phyloP scores from a whole-genome alignment of 2,113 vertebrate genomes.

The Sarotherodon lohbergeri region DNA sequence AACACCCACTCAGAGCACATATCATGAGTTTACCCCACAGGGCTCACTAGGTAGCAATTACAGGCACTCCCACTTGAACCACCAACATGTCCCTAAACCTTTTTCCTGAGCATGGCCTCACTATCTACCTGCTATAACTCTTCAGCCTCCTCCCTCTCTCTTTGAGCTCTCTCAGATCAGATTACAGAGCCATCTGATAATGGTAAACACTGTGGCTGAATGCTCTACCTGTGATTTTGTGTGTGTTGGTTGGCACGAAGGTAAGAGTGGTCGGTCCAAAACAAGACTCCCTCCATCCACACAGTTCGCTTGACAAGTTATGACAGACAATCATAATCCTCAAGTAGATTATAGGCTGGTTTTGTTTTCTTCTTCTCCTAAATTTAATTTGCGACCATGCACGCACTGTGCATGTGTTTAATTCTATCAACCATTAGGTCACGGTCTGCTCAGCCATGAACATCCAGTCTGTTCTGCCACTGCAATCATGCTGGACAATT shows the following conservation, averaged over 20 bases:
- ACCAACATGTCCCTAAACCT: not conserved
- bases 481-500: not conserved
- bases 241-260: not conserved
- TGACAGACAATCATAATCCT: not conserved
- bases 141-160: not conserved
- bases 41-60: slow-evolving; percentile 45
- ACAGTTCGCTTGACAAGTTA: not conserved
- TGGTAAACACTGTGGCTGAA: slow-evolving; percentile 34
- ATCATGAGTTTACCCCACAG: slow-evolving; percentile 6
- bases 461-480: slow-evolving; percentile 3
- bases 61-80: slow-evolving; percentile 2
- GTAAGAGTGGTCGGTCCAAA: not conserved
- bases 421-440: slow-evolving; percentile 35
- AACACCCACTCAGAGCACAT: slow-evolving; percentile 2
- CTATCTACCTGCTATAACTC: not conserved
- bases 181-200: slow-evolving; percentile 57
- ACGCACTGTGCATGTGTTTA: slow-evolving; percentile 20
- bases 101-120: slow-evolving; percentile 11
- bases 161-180: slow-evolving; percentile 22
- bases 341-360: slow-evolving; percentile 34
- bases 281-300: not conserved
- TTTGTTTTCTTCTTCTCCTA: slow-evolving; percentile 26
- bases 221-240: not conserved
- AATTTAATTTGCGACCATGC: slow-evolving; percentile 44
- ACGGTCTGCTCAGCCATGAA: slow-evolving; percentile 27